Conservation (phyloP, 2,113 vertebrate genomes). For the Carassius auratus region DNA sequence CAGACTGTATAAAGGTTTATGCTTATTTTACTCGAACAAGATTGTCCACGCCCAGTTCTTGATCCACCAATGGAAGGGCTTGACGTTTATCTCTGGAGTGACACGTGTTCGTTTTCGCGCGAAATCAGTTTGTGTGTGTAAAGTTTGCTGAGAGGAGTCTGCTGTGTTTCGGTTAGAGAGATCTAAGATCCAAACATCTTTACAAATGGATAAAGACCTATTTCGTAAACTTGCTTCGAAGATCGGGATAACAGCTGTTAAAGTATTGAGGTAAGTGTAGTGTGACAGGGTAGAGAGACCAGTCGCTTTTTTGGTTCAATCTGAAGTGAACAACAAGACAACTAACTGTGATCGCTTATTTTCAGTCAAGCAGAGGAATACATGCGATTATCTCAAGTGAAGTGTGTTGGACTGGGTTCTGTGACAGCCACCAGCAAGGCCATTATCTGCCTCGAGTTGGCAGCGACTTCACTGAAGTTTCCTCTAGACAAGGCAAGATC, state of each 20-base stretch:
- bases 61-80: slow-evolving; percentile 2
- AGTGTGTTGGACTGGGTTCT: slow-evolving; percentile 72
- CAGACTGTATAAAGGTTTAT: no score
- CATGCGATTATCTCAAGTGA: slow-evolving; percentile 79
- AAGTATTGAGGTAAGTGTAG: slow-evolving; percentile 68
- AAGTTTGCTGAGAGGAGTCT: fast-evolving
- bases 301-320: not conserved
- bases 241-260: slow-evolving; percentile 69
- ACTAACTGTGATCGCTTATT: not conserved
- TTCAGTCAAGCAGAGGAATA: slow-evolving; percentile 86
- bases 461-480: slow-evolving; percentile 73
- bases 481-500: slow-evolving; percentile 81
- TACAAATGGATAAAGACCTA: slow-evolving; percentile 69
- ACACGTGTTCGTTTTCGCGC: slow-evolving; percentile 54
- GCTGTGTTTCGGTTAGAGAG: not conserved
- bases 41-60: not conserved
- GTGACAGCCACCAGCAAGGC: slow-evolving; percentile 77
- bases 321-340: not conserved
- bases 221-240: slow-evolving; percentile 67
- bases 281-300: not conserved
- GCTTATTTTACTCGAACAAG: not conserved
- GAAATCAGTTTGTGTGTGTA: slow-evolving; percentile 16
- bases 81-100: slow-evolving; percentile 5
- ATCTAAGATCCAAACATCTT: not conserved
- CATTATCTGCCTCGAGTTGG: slow-evolving; percentile 84